Conservation (phyloP, 2,888 invertebrate species). For the Scelioninae gen. 1 region DNA sequence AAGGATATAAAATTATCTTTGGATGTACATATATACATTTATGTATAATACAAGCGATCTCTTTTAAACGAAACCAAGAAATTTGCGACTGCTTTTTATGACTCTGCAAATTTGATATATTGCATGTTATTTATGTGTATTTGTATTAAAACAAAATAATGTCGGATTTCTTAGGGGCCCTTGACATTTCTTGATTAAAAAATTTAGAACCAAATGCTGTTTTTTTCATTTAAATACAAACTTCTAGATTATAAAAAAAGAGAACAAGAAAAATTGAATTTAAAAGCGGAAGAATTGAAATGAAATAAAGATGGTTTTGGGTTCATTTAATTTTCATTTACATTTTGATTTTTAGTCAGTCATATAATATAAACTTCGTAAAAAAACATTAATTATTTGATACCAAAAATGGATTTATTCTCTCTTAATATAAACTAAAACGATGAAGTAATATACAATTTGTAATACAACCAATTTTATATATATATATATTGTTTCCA, state of each 20-base stretch:
- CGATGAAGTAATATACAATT: slow-evolving; percentile 60
- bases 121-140: slow-evolving; percentile 51
- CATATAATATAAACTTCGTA: background rate
- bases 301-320: too few species aligned
- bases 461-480: slow-evolving; percentile 60
- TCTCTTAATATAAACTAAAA: slow-evolving; percentile 63
- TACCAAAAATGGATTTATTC: slow-evolving; percentile 66
- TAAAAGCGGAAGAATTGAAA: too few species aligned
- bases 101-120: slow-evolving; percentile 48
- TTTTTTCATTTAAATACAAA: background rate
- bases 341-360: too few species aligned
- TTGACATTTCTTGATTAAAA: slow-evolving; percentile 43
- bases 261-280: too few species aligned
- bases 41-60: slow-evolving; percentile 52
- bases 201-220: slow-evolving; percentile 18
- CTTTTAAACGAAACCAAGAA: slow-evolving; percentile 39
- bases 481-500: slow-evolving; percentile 57
- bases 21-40: slow-evolving; percentile 45
- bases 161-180: slow-evolving; percentile 17
- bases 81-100: slow-evolving; percentile 51
- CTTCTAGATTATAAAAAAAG: background rate
- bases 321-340: too few species aligned
- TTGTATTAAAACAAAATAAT: slow-evolving; percentile 17
- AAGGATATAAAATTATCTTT: slow-evolving; percentile 33
- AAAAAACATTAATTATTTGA: slow-evolving; percentile 17